Conservation (phyloP, 2,888 invertebrate genomes). For the Hylaea fasciaria region DNA sequence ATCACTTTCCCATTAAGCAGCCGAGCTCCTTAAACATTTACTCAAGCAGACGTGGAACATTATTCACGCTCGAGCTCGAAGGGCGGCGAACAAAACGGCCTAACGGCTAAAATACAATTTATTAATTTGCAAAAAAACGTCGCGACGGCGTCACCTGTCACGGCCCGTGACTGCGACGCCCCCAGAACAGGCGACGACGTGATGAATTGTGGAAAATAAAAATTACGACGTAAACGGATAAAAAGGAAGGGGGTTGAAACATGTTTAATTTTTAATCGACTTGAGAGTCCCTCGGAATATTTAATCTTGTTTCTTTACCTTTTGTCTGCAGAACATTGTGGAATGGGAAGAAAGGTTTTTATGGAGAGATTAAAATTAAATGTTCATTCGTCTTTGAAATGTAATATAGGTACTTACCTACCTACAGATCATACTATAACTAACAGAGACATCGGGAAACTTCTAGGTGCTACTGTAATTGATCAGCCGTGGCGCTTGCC, state of each 20-base stretch:
- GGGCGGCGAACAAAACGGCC: constrained; percentile 48
- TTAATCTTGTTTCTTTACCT: constrained; percentile 47
- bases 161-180: constrained; percentile 56
- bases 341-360: constrained; percentile 8
- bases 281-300: constrained; percentile 49
- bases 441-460: no score
- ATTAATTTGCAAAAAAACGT: constrained; percentile 65
- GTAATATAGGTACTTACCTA: no score
- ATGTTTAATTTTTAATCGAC: constrained; percentile 69
- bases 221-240: constrained; percentile 70
- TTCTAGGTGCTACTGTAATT: no score
- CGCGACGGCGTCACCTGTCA: constrained; percentile 66
- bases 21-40: constrained; percentile 41
- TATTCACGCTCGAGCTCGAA: constrained; percentile 46
- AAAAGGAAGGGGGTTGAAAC: constrained; percentile 53
- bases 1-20: constrained; percentile 42
- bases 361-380: neutral
- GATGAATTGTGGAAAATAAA: constrained; percentile 77
- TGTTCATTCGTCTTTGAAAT: neutral
- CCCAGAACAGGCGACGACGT: constrained; percentile 57
- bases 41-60: constrained; percentile 42
- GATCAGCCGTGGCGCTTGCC: no score
- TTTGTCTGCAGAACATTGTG: constrained; percentile 23
- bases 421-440: no score
- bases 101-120: constrained; percentile 65